Evolutionary conservation across 2,113 vertebrate genomes (phyloP), one percentile per base, ranked within the genome.

Genomic region (Neotragus moschatus): DNA sequence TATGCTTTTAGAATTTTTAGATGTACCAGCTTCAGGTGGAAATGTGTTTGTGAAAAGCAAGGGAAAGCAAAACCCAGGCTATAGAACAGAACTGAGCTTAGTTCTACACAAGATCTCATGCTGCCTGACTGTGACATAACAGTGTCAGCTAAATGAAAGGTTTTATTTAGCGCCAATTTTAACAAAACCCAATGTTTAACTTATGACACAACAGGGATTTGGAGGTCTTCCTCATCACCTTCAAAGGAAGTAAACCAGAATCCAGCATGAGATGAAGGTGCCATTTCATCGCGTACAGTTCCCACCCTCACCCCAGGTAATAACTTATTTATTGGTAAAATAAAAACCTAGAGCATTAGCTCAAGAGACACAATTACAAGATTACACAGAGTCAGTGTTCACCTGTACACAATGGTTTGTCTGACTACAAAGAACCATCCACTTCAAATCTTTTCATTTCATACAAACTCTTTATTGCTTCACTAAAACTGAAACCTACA

Each of bases 121-220:
- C 45, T 39, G 88, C 70, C 63, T 84, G 63, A 84, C 85, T 91
- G 73, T 56, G 81, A 94, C 94, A 89, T 95, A 95, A 93, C 19
- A 86, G 73, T 90, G 56, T 93, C 86, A 91, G 53, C 43, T 51
- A 93, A 93, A 97, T 70, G 39, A 49, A 85, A 85, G 95, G 36
- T 89, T 98, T 98, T 95, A 96, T 87, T 98, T 81, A 97, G 91
- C 3, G 12, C 30, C 90, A 85, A 96, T 98, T 95, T 98, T 95
- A 98, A 98, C 95, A 98, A 97, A 98, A 95, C 81, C 55, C 77
- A 98, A 97, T 97, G 73, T 91, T 97, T 96, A 98, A 98, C 90
- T 97, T 89, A 96, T 77, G 98, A 98, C 97, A 97, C 0, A 96
- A 61, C 51, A 96, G n/a, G 88, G 96, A 97, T 80, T 84, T 55